Base-by-base conservation (phyloP, 2,113 vertebrate genomes). In the Nesoenas mayeri region DNA sequence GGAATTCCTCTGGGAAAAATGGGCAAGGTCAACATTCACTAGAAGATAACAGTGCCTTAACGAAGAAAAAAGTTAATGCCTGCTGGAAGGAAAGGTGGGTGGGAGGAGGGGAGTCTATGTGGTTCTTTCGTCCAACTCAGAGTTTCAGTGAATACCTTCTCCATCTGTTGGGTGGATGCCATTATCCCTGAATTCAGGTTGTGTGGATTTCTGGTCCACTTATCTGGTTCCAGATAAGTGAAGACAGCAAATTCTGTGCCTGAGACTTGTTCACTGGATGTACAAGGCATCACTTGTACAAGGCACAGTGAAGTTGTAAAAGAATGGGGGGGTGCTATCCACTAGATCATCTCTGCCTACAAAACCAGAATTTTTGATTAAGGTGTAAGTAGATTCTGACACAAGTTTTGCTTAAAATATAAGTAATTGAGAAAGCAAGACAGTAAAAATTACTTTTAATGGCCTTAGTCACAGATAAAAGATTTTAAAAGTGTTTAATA, bases 101-200 rank as follows among this genome's bases (percentile, higher is more conserved):
- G 10, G 28, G 50, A 48, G 10, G 26, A 44, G 10, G 5, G 5
- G 5, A 42, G 26, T 32, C 8, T 3, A 0, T 47, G 14, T 54
- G 11, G 7, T 66, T 48, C 28, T 32, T 25, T 0, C 6, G 7
- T 47, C 11, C 42, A 78, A 26, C 56, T 29, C 40, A 34, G 53
- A 47, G 69, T 44, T 80, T 57, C 18, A 53, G 38, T 42, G 72
- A 36, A 6, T 48, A 31, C 7, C 12, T 53, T 61, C 12, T 48
- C 36, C 42, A 58, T 32, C 62, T 74, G 26, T 7, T 32, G 6
- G 5, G n/a, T 64, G 53, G 28, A 9, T 85, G 28, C 19, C 14
- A 0, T 61, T 95, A 31, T 10, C 20, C 38, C 17, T 51, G 25
- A 42, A 18, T 62, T 48, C 5, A 1, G 12, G 4, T 18, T 71